Conservation (phyloP, 2,113 vertebrate genomes). For the Mormyrus lacerda region DNA sequence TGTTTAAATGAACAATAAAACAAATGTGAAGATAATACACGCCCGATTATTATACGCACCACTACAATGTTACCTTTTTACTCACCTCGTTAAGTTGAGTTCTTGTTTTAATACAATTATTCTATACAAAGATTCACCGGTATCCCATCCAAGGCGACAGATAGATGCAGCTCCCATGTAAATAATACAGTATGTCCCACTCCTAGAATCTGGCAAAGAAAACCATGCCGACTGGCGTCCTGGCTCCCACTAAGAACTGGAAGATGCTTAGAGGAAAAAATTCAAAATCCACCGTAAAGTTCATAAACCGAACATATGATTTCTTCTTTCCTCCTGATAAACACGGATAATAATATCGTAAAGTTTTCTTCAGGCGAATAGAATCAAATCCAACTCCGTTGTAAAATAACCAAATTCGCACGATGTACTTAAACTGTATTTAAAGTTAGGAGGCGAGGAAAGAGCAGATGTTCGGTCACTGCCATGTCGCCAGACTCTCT, state of each 20-base stretch:
- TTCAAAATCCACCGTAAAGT: background rate
- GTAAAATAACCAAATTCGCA: background rate
- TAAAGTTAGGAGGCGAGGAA: background rate
- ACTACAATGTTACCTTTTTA: background rate
- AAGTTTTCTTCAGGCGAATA: background rate
- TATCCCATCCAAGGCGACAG: background rate
- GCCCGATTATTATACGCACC: background rate
- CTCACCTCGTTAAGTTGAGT: background rate
- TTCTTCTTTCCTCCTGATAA: background rate
- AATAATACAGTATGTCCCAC: background rate
- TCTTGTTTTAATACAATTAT: background rate
- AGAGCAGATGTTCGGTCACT: background rate
- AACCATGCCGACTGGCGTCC: background rate
- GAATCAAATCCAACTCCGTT: background rate
- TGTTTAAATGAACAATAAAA: background rate
- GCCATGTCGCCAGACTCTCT: background rate
- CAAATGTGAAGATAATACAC: background rate
- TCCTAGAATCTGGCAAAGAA: background rate
- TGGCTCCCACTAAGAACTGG: background rate
- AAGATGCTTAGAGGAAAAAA: background rate
- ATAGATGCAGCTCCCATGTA: background rate
- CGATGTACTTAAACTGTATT: background rate
- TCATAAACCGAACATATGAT: background rate
- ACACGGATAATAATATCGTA: background rate
- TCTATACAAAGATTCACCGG: background rate